phyloP scores from a whole-genome alignment of 2,113 vertebrate genomes.

The Nycticryphes semicollaris region DNA sequence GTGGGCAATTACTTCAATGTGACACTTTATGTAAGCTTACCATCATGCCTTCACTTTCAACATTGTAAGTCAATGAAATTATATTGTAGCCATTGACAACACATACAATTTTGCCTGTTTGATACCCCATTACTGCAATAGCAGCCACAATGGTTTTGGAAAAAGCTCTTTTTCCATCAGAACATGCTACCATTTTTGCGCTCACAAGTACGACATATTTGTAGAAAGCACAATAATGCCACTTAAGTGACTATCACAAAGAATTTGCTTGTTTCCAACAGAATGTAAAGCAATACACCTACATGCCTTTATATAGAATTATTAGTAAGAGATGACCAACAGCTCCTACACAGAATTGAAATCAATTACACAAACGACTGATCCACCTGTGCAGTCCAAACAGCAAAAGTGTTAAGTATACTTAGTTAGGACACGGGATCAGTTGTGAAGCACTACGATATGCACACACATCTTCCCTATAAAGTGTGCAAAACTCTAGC shows the following conservation, averaged over 20 bases:
- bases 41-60: slow-evolving; percentile 69
- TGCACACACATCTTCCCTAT: not conserved
- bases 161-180: slow-evolving; percentile 22
- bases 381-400: not conserved
- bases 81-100: slow-evolving; percentile 70
- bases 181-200: not conserved
- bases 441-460: not conserved
- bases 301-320: not conserved
- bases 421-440: not conserved
- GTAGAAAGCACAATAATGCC: slow-evolving; percentile 13
- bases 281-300: not conserved
- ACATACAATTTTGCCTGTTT: slow-evolving; percentile 74
- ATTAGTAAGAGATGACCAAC: not conserved
- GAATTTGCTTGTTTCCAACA: slow-evolving; percentile 16
- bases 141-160: slow-evolving; percentile 16
- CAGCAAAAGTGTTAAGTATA: not conserved
- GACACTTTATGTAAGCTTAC: slow-evolving; percentile 65
- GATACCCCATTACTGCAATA: slow-evolving; percentile 67
- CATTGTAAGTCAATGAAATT: slow-evolving; percentile 73
- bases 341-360: not conserved
- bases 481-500: not conserved
- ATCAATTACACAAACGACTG: not conserved
- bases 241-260: slow-evolving; percentile 30
- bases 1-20: slow-evolving; percentile 62
- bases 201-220: slow-evolving; percentile 13